Conservation (phyloP, 2,888 invertebrate species). For the Platerodrilus igneus region DNA sequence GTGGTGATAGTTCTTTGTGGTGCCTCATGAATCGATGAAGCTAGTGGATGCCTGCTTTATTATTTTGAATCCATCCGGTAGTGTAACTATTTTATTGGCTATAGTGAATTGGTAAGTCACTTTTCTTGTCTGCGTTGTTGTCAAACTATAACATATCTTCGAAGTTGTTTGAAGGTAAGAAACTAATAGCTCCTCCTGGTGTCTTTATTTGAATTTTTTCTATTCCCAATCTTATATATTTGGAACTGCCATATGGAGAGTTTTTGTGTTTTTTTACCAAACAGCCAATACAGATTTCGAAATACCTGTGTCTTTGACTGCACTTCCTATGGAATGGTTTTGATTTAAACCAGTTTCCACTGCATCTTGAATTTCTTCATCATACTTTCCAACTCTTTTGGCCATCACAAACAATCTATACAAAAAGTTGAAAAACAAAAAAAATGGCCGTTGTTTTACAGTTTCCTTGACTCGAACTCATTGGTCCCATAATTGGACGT, state of each 20-base stretch:
- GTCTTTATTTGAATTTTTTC: conserved; percentile 7
- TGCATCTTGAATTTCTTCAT: conserved; percentile 3
- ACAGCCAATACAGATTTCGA: conserved; percentile 15
- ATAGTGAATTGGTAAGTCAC: conserved; percentile 15
- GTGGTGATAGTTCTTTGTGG: conserved; percentile 10
- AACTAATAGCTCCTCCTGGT: conserved; percentile 10
- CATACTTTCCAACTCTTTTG: conserved; percentile 5
- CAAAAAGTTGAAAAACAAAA: conserved; percentile 3
- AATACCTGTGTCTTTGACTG: conserved; percentile 17
- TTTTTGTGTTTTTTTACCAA: conserved; percentile 4
- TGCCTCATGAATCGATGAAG: conserved; percentile 13
- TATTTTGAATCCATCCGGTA: conserved; percentile 12
- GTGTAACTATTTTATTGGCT: conserved; percentile 11
- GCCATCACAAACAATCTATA: conserved; percentile 2
- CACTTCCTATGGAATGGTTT: conserved; percentile 20
- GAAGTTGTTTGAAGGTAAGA: conserved; percentile 14
- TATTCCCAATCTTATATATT: conserved; percentile 3
- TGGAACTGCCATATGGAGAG: neutral
- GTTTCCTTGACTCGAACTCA: conserved; percentile 1
- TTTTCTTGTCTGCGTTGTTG: conserved; percentile 18
- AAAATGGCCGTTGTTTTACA: neutral
- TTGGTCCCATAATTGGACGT: conserved; percentile 1
- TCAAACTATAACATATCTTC: conserved; percentile 18
- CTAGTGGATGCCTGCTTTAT: conserved; percentile 18
- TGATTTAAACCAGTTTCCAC: conserved; percentile 18